Evolutionary conservation across 2,888 invertebrate species (phyloP), one percentile per base, ranked within the genome.

Genomic region (Norana najaformis): DNA sequence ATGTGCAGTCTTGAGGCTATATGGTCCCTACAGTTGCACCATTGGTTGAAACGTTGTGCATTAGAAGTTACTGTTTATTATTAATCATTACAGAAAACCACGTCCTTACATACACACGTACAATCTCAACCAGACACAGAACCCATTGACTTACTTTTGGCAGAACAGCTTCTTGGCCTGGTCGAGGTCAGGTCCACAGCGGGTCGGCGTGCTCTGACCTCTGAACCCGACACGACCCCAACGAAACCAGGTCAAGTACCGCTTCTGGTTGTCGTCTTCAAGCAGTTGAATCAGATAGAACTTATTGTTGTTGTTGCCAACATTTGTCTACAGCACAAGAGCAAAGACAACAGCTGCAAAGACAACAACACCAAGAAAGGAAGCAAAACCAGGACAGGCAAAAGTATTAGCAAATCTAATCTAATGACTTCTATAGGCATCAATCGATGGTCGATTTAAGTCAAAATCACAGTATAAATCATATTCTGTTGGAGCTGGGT

Each of bases 201-300:
- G 93, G 5, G 93, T 92, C 4, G 95, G 93, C 88, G 93, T 94
- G 91, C 92, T 94, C 93, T 96, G 96, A 0, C 96, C 96, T 69
- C 93, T 93, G 91, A 94, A 94, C 13, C 96, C 96, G 30, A 96
- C 96, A n/a, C 96, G 94, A 3, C 96, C 96, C 96, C 96, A 96
- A 23, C 96, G 94, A 91, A 95, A 94, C 96, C 96, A 96, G 23
- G 95, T 95, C 90, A 94, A 93, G 93, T 94, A 96, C 0, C 91
- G 53, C 53, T 94, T 94, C 82, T 91, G 92, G 34, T 90, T 92
- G 91, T 95, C 94, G 39, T 95, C 95, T 91, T 95, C 94, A 69
- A 96, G 92, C 89, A 96, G 92, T 92, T 96, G 96, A 88, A 96
- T 94, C 69, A 96, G 90, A 93, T 95, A 96, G 92, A 94, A 96